A percentile compares a stretch with the other conserved stretches of the same genome.
Evolutionary conservation across 2,113 vertebrate species (phyloP).

Genomic region (Bubalus kerabau): DNA sequence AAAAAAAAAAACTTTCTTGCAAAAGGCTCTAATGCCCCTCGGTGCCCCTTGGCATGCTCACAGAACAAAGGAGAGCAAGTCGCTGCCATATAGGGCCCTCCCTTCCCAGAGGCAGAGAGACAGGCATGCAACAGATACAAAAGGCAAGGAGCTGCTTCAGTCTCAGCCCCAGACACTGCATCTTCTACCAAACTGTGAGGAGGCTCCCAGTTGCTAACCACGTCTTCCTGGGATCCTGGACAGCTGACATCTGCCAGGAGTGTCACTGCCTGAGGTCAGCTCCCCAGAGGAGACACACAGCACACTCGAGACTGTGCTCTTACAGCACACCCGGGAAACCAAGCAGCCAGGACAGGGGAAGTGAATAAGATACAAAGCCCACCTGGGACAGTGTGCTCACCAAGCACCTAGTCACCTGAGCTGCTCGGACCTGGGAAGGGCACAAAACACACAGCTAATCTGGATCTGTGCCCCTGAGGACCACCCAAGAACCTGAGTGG

Average conservation of each 20-base stretch:
- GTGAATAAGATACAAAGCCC: neutral
- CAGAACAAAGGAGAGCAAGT: neutral
- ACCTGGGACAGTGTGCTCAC: neutral
- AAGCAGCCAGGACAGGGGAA: neutral
- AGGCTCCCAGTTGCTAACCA: neutral
- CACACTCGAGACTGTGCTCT: neutral
- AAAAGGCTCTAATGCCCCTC: neutral
- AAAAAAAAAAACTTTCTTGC: neutral
- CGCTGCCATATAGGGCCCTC: neutral
- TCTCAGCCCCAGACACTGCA: neutral
- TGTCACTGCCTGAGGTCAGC: neutral
- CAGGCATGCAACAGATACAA: neutral
- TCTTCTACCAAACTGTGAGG: neutral
- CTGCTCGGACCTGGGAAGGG: neutral
- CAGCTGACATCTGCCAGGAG: neutral
- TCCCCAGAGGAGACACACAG: neutral
- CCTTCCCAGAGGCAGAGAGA: neutral
- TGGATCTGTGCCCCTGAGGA: neutral
- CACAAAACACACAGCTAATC: neutral
- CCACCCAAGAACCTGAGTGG: neutral
- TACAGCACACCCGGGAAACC: neutral
- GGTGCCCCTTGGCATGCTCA: rapidly evolving
- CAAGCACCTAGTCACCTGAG: neutral
- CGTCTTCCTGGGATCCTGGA: neutral
- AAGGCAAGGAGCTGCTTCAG: neutral